Percentiles rank a stretch among this genome's conserved stretches.
Evolutionary conservation across 2,797 vertebrate species (phyloP).

Genomic region (Kryptolebias ocellatus): DNA sequence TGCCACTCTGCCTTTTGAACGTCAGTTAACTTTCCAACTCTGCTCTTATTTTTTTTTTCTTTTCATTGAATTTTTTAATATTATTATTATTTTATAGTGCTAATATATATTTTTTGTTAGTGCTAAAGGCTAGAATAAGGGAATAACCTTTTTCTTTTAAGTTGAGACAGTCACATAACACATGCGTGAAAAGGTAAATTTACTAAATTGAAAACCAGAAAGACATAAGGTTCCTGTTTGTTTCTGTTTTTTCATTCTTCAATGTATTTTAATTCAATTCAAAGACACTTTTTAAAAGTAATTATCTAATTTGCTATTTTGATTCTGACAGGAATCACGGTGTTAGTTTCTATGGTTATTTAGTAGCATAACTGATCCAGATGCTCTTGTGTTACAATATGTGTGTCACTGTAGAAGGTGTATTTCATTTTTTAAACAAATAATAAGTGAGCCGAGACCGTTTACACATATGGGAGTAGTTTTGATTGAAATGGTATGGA

Average conservation of each 20-base stretch:
- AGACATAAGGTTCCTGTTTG: background rate
- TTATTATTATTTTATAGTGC: too few species aligned
- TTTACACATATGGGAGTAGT: slow-evolving; percentile 74
- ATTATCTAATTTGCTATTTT: slow-evolving; percentile 48
- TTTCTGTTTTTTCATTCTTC: slow-evolving; percentile 22
- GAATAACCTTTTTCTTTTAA: background rate
- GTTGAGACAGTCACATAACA: background rate
- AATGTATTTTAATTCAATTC: slow-evolving; percentile 16
- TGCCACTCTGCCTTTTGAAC: slow-evolving; percentile 62
- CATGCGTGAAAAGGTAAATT: too few species aligned
- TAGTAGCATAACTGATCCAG: slow-evolving; percentile 62
- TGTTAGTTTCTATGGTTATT: slow-evolving; percentile 71
- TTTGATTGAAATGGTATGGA: slow-evolving; percentile 47
- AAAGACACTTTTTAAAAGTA: slow-evolving; percentile 5
- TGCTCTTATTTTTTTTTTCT: slow-evolving; percentile 7
- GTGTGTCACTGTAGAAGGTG: slow-evolving; percentile 62
- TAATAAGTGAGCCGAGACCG: slow-evolving; percentile 64
- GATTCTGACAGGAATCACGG: slow-evolving; percentile 37
- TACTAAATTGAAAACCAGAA: too few species aligned
- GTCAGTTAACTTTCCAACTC: slow-evolving; percentile 56
- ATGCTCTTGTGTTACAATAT: slow-evolving; percentile 65
- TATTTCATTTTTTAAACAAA: slow-evolving; percentile 77
- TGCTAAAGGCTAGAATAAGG: slow-evolving; percentile 6
- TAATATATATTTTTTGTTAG: background rate
- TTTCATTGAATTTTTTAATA: background rate